phyloP scores from a whole-genome alignment of 2,888 invertebrate genomes.

The Gymnoscelis rufifasciata region DNA sequence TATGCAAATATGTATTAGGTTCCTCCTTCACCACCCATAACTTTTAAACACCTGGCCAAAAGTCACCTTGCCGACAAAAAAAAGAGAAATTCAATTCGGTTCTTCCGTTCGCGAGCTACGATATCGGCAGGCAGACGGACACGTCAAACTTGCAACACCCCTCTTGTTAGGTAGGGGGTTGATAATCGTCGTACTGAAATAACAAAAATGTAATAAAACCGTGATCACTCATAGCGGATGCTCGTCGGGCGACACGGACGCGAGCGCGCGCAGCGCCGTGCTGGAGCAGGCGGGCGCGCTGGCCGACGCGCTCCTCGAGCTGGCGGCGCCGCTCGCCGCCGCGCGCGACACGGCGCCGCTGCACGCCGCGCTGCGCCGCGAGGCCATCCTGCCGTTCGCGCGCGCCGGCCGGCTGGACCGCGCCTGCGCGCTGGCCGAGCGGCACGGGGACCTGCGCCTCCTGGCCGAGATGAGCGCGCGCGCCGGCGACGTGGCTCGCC shows the following conservation, averaged over 20 bases:
- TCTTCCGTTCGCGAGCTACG: too few species aligned
- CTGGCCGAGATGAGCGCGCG: slow-evolving; percentile 89
- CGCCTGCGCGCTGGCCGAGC: slow-evolving; percentile 91
- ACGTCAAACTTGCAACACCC: too few species aligned
- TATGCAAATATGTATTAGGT: too few species aligned
- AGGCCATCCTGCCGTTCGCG: slow-evolving; percentile 83
- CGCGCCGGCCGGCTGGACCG: slow-evolving; percentile 87
- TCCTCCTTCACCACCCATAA: too few species aligned
- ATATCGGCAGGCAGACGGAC: too few species aligned
- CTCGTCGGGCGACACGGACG: slow-evolving; percentile 29
- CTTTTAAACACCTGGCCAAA: too few species aligned
- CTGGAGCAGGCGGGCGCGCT: slow-evolving; percentile 51
- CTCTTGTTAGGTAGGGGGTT: too few species aligned
- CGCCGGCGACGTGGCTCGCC: slow-evolving; percentile 81
- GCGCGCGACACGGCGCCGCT: slow-evolving; percentile 45
- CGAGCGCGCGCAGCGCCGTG: slow-evolving; percentile 33
- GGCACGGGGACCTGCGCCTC: slow-evolving; percentile 91
- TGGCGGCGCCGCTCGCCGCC: slow-evolving; percentile 34
- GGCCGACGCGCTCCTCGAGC: slow-evolving; percentile 50
- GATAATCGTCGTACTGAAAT: too few species aligned
- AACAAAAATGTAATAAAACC: too few species aligned
- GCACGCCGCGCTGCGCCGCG: slow-evolving; percentile 82
- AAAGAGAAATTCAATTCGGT: too few species aligned
- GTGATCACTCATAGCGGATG: too few species aligned
- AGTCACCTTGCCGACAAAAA: too few species aligned